These are phyloP conservation scores for Mola mola DNA, from an alignment of 2,113 vertebrate species.

Conservation along the genomic window DNA sequence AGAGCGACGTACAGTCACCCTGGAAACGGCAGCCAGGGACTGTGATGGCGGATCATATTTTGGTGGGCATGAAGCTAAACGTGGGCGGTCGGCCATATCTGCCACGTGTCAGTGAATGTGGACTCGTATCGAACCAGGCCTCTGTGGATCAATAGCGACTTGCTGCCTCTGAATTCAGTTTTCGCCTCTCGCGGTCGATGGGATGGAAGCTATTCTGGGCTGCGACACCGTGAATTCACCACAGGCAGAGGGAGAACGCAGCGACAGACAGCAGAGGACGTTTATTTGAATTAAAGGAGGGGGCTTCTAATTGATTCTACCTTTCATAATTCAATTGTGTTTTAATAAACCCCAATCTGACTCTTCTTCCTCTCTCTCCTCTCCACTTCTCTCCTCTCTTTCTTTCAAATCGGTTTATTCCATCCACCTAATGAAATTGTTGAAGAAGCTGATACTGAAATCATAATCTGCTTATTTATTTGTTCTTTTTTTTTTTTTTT, in stretches of 20 bases:
- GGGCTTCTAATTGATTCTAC: slow-evolving; percentile 52
- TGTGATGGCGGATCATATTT: slow-evolving; percentile 31
- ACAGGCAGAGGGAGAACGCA: no score
- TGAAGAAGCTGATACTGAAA: slow-evolving; percentile 28
- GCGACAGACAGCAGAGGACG: slow-evolving; percentile 50
- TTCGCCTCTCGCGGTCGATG: no score
- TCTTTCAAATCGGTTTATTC: slow-evolving; percentile 26
- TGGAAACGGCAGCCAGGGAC: slow-evolving; percentile 33
- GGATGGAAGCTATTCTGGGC: no score
- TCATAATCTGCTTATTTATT: no score
- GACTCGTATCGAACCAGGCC: slow-evolving; percentile 30
- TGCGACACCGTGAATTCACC: no score
- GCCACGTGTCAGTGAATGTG: slow-evolving; percentile 38
- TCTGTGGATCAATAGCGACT: slow-evolving; percentile 46
- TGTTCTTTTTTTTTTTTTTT: no score
- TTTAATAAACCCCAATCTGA: slow-evolving; percentile 64
- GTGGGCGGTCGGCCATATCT: slow-evolving; percentile 21
- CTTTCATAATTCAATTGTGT: slow-evolving; percentile 68
- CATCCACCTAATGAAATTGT: slow-evolving; percentile 10
- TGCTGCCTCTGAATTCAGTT: no score
- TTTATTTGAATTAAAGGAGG: slow-evolving; percentile 57
- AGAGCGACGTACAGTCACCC: slow-evolving; percentile 19
- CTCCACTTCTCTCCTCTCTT: not conserved
- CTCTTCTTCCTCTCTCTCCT: slow-evolving; percentile 5
- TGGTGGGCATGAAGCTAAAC: slow-evolving; percentile 23